phyloP scores from a whole-genome alignment of 2,888 invertebrate species.

The Eilema sororculum region DNA sequence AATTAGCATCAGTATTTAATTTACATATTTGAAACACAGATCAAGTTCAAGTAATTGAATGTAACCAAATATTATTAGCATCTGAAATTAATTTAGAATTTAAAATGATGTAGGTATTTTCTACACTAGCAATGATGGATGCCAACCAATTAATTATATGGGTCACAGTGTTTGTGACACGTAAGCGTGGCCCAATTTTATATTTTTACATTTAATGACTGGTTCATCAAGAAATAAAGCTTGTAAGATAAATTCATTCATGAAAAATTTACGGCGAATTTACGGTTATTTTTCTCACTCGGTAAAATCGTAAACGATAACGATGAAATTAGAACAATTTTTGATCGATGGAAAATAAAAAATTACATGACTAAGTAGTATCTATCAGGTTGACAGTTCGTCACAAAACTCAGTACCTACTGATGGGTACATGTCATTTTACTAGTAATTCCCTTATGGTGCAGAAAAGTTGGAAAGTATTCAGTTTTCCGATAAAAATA shows the following conservation, averaged over 20 bases:
- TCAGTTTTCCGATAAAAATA: too few species aligned
- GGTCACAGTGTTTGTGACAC: background rate
- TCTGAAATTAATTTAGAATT: background rate
- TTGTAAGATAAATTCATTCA: background rate
- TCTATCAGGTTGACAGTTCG: too few species aligned
- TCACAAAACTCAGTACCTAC: too few species aligned
- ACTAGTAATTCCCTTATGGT: too few species aligned
- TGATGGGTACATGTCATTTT: too few species aligned
- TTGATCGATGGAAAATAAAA: too few species aligned
- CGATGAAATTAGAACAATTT: too few species aligned
- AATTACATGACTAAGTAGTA: too few species aligned
- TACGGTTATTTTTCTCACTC: background rate
- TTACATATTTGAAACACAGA: background rate
- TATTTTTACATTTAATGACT: slow-evolving; percentile 2
- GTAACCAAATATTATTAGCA: background rate
- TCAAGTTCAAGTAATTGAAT: background rate
- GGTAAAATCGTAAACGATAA: too few species aligned
- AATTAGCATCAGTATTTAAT: too few species aligned
- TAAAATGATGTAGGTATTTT: background rate
- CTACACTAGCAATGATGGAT: slow-evolving; percentile 4
- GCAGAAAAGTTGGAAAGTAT: too few species aligned
- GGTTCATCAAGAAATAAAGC: background rate
- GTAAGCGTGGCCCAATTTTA: background rate
- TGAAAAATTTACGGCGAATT: background rate
- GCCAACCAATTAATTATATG: background rate